These are phyloP conservation scores for Donacobius atricapilla DNA, from an alignment of 2,113 vertebrate genomes.

Conservation along the genomic window DNA sequence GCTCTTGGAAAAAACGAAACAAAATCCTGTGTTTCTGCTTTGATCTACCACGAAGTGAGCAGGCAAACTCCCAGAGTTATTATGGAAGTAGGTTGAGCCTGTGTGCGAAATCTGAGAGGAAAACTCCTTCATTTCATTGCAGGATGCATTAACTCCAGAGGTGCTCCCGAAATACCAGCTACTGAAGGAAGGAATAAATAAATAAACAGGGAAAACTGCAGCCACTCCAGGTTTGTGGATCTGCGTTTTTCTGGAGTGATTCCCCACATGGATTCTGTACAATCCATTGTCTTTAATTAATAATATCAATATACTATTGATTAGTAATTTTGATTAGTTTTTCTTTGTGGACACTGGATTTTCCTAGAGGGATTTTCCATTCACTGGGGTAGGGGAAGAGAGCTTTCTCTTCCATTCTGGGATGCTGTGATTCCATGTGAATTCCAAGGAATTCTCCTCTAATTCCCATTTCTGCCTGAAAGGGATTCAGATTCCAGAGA, in stretches of 20 bases:
- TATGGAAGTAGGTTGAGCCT: neutral
- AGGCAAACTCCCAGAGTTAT: neutral
- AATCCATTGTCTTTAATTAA: neutral
- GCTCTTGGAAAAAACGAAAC: neutral
- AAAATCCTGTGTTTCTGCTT: neutral
- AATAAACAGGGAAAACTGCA: neutral
- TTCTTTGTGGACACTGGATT: neutral
- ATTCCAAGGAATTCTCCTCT: neutral
- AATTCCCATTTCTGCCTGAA: neutral
- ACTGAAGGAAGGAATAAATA: neutral
- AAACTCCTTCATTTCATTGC: neutral
- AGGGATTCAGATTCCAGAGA: neutral
- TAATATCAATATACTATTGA: neutral
- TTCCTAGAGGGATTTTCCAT: rapidly evolving
- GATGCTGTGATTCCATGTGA: neutral
- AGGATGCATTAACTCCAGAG: neutral
- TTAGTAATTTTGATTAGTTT: neutral
- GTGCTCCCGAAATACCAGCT: neutral
- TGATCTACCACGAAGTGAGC: neutral
- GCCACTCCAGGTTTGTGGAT: no score
- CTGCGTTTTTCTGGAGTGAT: no score
- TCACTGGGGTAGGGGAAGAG: rapidly evolving
- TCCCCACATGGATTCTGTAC: rapidly evolving
- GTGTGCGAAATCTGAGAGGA: neutral
- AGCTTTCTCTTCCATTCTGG: neutral